phyloP scores from a whole-genome alignment of 1,140 invertebrate genomes.

The Solenopsis fugax region DNA sequence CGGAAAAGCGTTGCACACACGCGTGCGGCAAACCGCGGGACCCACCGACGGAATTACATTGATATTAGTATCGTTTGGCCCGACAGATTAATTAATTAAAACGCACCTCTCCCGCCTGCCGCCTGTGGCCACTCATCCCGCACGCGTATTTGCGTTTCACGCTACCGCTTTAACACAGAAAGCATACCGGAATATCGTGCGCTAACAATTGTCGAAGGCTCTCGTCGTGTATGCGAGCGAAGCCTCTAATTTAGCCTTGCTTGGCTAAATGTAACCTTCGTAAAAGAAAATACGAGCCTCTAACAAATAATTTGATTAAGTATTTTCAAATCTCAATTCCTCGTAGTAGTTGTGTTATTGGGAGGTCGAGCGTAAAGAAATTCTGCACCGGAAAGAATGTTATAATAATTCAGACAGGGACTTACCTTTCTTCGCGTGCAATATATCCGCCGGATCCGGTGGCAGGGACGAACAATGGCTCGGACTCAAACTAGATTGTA shows the following conservation, averaged over 20 bases:
- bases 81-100: slow-evolving; percentile 86
- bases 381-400: not conserved
- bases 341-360: not conserved
- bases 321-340: not conserved
- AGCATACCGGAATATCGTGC: slow-evolving; percentile 15
- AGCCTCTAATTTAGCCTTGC: not conserved
- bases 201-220: slow-evolving; percentile 55
- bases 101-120: slow-evolving; percentile 67
- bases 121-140: slow-evolving; percentile 58
- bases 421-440: slow-evolving; percentile 86
- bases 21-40: slow-evolving; percentile 81
- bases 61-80: slow-evolving; percentile 83
- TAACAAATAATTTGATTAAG: not conserved
- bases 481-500: slow-evolving; percentile 86
- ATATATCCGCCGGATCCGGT: slow-evolving; percentile 85
- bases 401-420: slow-evolving; percentile 44
- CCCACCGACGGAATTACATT: slow-evolving; percentile 82
- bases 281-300: not conserved
- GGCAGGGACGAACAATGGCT: slow-evolving; percentile 85
- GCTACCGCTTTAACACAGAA: slow-evolving; percentile 43
- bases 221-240: slow-evolving; percentile 8
- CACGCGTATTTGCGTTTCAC: slow-evolving; percentile 49
- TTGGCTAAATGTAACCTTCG: not conserved
- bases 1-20: slow-evolving; percentile 77
- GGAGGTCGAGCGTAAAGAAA: not conserved